These are phyloP conservation scores for Tragelaphus strepsiceros DNA, from an alignment of 2,113 vertebrate genomes.

Conservation along the genomic window DNA sequence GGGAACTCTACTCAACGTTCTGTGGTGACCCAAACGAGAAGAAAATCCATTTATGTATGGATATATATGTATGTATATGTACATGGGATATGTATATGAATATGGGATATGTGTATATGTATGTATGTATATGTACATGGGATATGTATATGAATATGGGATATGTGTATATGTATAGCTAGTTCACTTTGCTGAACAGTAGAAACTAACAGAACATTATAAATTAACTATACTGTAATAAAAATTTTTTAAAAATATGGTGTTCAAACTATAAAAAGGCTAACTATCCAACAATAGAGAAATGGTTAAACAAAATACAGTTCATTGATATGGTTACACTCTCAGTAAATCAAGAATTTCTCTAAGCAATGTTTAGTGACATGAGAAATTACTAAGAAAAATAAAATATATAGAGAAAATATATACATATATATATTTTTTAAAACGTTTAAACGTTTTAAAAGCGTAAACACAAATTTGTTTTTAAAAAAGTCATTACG, in stretches of 20 bases:
- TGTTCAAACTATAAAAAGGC: neutral
- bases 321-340: neutral
- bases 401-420: neutral
- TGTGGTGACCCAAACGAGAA: neutral
- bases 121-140: neutral
- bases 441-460: neutral
- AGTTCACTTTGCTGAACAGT: neutral
- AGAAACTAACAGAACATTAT: neutral
- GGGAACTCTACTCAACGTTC: neutral
- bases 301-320: neutral
- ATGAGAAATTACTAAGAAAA: neutral
- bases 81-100: neutral
- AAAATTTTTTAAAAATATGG: neutral
- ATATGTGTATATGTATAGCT: neutral
- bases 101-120: neutral
- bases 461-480: neutral
- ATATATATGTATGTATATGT: neutral
- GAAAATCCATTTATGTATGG: neutral
- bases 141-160: neutral
- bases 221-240: neutral
- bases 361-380: neutral
- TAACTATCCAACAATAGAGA: neutral
- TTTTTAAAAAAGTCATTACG: neutral
- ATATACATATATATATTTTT: neutral
- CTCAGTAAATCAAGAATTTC: neutral